phyloP scores from a whole-genome alignment of 2,797 vertebrate species.

The Enteromius anoplus region DNA sequence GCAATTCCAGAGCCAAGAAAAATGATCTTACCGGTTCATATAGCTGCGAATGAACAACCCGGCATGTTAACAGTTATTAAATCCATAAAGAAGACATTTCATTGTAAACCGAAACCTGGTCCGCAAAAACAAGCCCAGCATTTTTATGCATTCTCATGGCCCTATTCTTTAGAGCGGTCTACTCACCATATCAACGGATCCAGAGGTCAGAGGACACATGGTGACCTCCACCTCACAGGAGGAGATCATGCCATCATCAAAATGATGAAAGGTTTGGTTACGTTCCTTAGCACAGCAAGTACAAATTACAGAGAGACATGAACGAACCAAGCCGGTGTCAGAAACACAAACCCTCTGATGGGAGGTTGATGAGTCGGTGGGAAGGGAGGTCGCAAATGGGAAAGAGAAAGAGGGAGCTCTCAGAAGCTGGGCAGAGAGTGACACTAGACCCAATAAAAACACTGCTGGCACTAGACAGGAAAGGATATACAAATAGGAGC shows the following conservation, averaged over 20 bases:
- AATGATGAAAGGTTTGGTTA: slow-evolving; percentile 8
- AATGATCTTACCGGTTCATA: slow-evolving; percentile 22
- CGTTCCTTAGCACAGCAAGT: neutral
- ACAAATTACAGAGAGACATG: neutral
- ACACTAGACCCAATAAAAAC: slow-evolving; percentile 56
- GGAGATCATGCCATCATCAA: slow-evolving; percentile 23
- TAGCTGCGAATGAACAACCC: slow-evolving; percentile 26
- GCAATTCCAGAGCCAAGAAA: slow-evolving; percentile 38
- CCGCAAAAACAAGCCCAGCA: slow-evolving; percentile 11
- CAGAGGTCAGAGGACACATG: slow-evolving; percentile 54
- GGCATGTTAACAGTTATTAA: slow-evolving; percentile 20
- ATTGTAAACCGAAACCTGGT: slow-evolving; percentile 25
- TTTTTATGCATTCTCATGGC: neutral
- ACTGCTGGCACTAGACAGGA: slow-evolving; percentile 43
- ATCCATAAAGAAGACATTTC: neutral
- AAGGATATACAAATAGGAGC: slow-evolving; percentile 59
- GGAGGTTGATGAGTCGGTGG: slow-evolving; percentile 1
- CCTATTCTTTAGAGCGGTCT: neutral
- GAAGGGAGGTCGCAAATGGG: neutral
- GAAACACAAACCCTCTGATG: neutral
- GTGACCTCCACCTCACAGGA: slow-evolving; percentile 30
- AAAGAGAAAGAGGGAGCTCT: neutral
- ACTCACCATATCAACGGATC: slow-evolving; percentile 57
- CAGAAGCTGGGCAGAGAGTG: slow-evolving; percentile 39
- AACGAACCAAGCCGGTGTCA: neutral